Conservation (phyloP, 2,797 vertebrate genomes). For the Pitangus sulphuratus region DNA sequence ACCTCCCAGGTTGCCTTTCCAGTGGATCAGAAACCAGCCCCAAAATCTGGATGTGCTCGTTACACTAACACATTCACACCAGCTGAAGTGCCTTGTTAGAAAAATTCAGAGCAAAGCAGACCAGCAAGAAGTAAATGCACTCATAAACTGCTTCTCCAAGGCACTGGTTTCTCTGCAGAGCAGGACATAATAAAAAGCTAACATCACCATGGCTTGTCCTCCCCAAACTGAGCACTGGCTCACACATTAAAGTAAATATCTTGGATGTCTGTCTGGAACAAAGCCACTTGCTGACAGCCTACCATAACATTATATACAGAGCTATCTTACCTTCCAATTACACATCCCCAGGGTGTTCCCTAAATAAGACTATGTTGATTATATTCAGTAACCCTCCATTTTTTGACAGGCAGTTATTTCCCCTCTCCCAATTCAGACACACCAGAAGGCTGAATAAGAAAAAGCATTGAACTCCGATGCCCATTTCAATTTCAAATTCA, state of each 20-base stretch:
- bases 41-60: not conserved
- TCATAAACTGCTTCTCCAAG: not conserved
- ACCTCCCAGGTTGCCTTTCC: not conserved
- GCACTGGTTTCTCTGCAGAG: not conserved
- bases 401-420: not conserved
- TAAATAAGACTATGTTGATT: not conserved
- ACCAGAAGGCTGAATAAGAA: not conserved
- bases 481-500: not conserved
- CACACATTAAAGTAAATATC: not conserved
- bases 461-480: not conserved
- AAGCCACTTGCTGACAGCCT: not conserved
- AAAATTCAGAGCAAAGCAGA: not conserved
- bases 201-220: not conserved
- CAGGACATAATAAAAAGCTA: not conserved
- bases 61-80: not conserved
- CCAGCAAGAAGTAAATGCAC: accelerated
- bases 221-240: not conserved
- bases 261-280: not conserved
- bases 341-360: not conserved
- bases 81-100: not conserved
- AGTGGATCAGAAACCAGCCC: not conserved
- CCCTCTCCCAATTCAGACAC: not conserved
- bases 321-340: slow-evolving; percentile 3
- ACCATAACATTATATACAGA: not conserved
- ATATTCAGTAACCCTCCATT: not conserved